phyloP scores from a whole-genome alignment of 2,888 invertebrate genomes.

The Myopa testacea region DNA sequence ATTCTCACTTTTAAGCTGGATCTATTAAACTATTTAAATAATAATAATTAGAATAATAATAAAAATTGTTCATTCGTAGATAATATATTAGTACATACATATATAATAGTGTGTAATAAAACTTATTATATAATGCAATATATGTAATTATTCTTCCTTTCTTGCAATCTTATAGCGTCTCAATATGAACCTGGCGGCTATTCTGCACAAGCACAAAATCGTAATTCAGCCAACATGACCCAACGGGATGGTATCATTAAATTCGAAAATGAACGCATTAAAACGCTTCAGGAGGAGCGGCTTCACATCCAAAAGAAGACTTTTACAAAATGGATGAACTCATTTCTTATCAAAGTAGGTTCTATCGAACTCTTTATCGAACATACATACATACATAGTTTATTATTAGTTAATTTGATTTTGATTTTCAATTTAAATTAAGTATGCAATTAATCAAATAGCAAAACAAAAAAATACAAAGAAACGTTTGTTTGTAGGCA shows the following conservation, averaged over 20 bases:
- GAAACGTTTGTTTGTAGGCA: slow-evolving; percentile 73
- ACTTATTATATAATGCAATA: background rate
- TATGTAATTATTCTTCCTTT: background rate
- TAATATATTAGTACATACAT: too few species aligned
- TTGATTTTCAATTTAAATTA: background rate
- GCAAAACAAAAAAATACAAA: too few species aligned
- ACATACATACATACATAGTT: slow-evolving; percentile 27
- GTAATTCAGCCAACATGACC: slow-evolving; percentile 80
- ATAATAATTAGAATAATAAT: background rate
- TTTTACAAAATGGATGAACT: slow-evolving; percentile 99
- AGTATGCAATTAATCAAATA: too few species aligned
- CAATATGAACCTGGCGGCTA: slow-evolving; percentile 78
- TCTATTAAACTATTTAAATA: too few species aligned
- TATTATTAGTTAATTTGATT: slow-evolving; percentile 5
- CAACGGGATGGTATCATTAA: slow-evolving; percentile 91
- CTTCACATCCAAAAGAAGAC: slow-evolving; percentile 99
- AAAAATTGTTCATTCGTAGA: background rate
- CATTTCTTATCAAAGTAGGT: slow-evolving; percentile 91
- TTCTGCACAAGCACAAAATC: slow-evolving; percentile 75
- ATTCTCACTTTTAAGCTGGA: too few species aligned
- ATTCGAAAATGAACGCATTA: slow-evolving; percentile 96
- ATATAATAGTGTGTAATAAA: background rate
- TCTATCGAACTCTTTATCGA: background rate
- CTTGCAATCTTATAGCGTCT: slow-evolving; percentile 68
- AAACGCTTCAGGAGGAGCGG: slow-evolving; percentile 96